These are phyloP conservation scores for Meloidogyne exigua DNA, from an alignment of 1,140 invertebrate species.

Conservation along the genomic window DNA sequence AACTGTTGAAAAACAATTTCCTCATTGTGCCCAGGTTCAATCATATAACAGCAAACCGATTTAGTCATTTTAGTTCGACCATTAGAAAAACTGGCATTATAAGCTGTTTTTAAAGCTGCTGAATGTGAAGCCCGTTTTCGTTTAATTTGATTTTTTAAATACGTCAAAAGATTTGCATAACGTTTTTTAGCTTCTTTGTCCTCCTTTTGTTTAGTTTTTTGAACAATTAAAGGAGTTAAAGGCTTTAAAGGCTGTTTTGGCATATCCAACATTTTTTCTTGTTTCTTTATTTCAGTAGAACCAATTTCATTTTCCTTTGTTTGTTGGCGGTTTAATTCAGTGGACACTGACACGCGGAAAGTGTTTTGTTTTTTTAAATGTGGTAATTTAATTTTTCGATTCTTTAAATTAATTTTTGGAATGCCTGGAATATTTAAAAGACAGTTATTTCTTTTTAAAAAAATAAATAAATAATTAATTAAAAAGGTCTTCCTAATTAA, in stretches of 20 bases:
- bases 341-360: background rate
- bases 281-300: background rate
- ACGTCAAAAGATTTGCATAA: background rate
- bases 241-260: background rate
- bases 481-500: too few relatives aligned
- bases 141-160: background rate
- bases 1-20: background rate
- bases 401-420: background rate
- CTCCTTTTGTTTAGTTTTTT: background rate
- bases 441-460: too few relatives aligned
- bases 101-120: background rate
- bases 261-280: background rate
- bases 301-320: background rate
- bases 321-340: background rate
- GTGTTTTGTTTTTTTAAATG: background rate
- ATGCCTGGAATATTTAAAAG: too few relatives aligned
- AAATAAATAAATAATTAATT: too few relatives aligned
- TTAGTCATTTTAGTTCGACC: background rate
- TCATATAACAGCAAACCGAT: background rate
- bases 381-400: background rate
- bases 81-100: background rate
- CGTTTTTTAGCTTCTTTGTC: background rate
- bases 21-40: background rate
- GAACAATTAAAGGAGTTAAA: background rate
- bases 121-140: background rate